Evolutionary conservation across 2,797 vertebrate species (phyloP).

Genomic region (Thaleichthys pacificus): DNA sequence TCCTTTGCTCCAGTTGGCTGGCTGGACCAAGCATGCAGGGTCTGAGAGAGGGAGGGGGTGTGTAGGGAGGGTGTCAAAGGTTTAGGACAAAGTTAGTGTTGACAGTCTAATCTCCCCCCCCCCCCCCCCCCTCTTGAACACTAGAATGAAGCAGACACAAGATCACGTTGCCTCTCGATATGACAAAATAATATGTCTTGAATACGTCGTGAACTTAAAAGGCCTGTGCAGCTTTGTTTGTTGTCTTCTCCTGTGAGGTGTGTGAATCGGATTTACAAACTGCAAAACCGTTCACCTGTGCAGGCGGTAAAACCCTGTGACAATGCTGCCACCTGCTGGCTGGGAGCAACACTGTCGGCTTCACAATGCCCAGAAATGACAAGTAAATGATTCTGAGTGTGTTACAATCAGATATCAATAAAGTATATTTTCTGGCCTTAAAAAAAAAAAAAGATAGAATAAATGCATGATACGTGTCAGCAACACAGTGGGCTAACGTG

Average conservation of each 20-base stretch:
- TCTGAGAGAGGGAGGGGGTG: constrained; percentile 12
- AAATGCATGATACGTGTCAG: background rate
- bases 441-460: background rate
- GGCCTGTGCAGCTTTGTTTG: too few species aligned
- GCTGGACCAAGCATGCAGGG: constrained; percentile 34
- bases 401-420: background rate
- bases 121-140: too few species aligned
- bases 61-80: background rate
- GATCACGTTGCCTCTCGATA: too few species aligned
- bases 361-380: background rate
- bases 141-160: too few species aligned
- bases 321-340: constrained; percentile 80
- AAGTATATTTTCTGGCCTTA: too few species aligned
- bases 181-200: too few species aligned
- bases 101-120: too few species aligned
- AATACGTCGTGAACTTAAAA: too few species aligned
- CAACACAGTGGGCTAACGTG: background rate
- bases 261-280: constrained; percentile 39
- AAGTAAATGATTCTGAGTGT: too few species aligned
- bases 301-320: constrained; percentile 47
- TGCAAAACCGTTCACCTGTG: constrained; percentile 11
- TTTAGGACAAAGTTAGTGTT: too few species aligned
- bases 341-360: background rate
- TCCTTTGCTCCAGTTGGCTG: constrained; percentile 53
- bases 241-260: constrained; percentile 36